Evolutionary conservation across 2,797 vertebrate genomes (phyloP), one percentile per base, ranked within the genome.

Genomic region (Lepilemur ruficaudatus): DNA sequence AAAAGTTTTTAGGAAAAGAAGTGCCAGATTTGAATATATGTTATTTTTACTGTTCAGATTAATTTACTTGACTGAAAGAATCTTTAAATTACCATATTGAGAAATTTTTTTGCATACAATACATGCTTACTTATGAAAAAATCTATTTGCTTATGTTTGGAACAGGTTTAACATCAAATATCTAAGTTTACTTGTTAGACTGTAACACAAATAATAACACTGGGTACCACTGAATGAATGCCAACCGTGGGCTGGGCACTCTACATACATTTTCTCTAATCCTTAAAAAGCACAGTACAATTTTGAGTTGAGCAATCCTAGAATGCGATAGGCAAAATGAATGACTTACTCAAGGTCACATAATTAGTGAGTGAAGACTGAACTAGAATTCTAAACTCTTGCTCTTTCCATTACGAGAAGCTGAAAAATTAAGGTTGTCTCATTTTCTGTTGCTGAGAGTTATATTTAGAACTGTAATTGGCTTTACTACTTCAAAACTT

Each of bases 391-490:
- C 48, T 72, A 75, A 75, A 89, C 69, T 82, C 67, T 83, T 81
- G n/a, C 20, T 93, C 48, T 73, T 91, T 63, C 57, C 15, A 69
- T 61, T 94, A 91, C 0, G 94, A 10, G 32, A 93, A 93, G 57
- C 15, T 82, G 25, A 95, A 94, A 86, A 75, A 82, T 50, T 75
- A 70, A 89, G 23, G 30, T 55, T 38, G 9, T 83, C 38, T 94
- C 63, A 73, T 93, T 92, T 94, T 94, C 73, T 93, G 59, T 82
- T 96, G 63, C 48, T 63, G 43, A 82, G 69, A 76, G 76, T 92
- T 95, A 91, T 89, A 91, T 94, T 97, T 97, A 98, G 78, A 96
- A 91, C 14, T 69, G 7, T 83, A 90, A 87, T 92, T 73, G 38
- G 81, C 73, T 86, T 95, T 83, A 94, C 57, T 97, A 76, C 65